Percentiles rank a stretch among this genome's conserved stretches.
phyloP scores from a whole-genome alignment of 2,888 invertebrate genomes.

The Magallana nippona region DNA sequence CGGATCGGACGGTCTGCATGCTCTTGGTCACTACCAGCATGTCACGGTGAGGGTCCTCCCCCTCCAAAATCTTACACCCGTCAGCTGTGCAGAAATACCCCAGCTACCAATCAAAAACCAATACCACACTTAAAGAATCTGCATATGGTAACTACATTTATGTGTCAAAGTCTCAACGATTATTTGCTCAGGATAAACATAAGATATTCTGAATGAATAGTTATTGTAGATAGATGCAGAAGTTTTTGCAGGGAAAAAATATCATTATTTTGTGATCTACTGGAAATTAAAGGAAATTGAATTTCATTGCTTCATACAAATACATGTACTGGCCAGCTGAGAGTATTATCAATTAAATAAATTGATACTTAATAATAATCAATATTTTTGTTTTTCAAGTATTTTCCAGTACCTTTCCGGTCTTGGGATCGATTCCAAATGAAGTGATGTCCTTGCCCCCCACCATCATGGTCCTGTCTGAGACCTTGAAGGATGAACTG shows the following conservation, averaged over 20 bases:
- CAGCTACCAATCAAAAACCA: conserved; percentile 62
- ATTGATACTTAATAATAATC: not conserved
- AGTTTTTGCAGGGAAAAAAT: too few relatives aligned
- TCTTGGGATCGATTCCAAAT: conserved; percentile 89
- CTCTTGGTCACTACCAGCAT: conserved; percentile 90
- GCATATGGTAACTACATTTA: too few relatives aligned
- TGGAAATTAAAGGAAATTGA: too few relatives aligned
- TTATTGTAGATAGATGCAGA: too few relatives aligned
- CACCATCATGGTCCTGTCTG: conserved; percentile 80
- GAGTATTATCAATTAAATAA: not conserved
- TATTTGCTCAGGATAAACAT: too few relatives aligned
- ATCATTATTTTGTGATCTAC: too few relatives aligned
- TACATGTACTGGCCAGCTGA: not conserved
- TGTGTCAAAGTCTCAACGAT: too few relatives aligned
- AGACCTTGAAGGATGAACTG: conserved; percentile 89
- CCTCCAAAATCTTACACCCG: conserved; percentile 69
- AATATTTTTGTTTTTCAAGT: not conserved
- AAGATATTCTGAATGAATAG: too few relatives aligned
- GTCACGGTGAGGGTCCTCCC: conserved; percentile 78
- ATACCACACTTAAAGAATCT: not conserved
- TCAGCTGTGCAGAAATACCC: conserved; percentile 73
- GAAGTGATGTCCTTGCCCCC: conserved; percentile 92
- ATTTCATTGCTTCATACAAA: too few relatives aligned
- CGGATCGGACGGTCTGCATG: conserved; percentile 93
- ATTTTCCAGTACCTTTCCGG: conserved; percentile 82